Conservation (phyloP, 2,113 vertebrate species). For the Rhinopomastus cyanomelas region DNA sequence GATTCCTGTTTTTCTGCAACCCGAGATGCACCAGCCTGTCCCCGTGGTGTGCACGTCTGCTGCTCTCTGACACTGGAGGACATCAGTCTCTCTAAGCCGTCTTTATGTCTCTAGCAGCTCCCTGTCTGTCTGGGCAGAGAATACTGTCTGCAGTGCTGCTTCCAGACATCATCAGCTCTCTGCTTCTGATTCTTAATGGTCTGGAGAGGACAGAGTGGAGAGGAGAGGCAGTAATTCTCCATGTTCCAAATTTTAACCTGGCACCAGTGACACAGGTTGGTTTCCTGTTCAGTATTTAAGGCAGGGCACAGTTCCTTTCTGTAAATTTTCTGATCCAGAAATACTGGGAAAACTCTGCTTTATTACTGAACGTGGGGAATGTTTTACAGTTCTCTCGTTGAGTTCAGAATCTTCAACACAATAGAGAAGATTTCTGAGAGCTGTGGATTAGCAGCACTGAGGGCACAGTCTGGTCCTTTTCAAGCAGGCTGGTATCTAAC, state of each 20-base stretch:
- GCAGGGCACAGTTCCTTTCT: background rate
- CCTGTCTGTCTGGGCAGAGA: background rate
- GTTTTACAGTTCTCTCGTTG: background rate
- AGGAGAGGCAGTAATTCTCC: background rate
- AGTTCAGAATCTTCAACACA: background rate
- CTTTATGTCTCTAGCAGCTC: slow-evolving; percentile 1
- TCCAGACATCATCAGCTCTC: background rate
- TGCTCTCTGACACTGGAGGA: background rate
- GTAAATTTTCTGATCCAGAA: background rate
- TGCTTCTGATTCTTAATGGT: background rate
- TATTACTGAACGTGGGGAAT: background rate
- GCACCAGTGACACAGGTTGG: background rate
- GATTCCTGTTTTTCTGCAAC: background rate
- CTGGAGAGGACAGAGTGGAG: background rate
- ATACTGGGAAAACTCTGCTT: background rate
- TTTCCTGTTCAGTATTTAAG: background rate
- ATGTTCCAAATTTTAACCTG: background rate
- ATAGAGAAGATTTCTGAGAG: background rate
- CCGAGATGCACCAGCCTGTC: background rate
- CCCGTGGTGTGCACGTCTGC: background rate
- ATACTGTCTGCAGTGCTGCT: slow-evolving; percentile 4
- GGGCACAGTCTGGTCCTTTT: background rate
- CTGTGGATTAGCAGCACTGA: background rate
- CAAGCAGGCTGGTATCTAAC: background rate
- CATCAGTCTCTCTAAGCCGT: background rate